Conservation (phyloP, 2,797 vertebrate genomes). For the Ctenopoma multispine region DNA sequence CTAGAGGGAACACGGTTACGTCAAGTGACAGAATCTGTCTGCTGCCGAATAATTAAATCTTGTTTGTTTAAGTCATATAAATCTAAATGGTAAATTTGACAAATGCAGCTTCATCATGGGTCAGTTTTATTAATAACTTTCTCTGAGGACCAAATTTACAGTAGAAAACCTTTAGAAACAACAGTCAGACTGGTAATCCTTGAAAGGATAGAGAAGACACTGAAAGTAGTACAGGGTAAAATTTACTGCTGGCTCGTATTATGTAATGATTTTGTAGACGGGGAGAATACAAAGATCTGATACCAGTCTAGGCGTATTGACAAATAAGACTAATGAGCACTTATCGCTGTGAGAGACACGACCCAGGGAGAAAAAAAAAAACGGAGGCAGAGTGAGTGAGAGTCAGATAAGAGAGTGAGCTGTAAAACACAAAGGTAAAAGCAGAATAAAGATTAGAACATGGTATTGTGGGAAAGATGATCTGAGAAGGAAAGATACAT, state of each 20-base stretch:
- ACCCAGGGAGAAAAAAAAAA: constrained; percentile 7
- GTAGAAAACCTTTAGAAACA: background rate
- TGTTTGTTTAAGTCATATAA: background rate
- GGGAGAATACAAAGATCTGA: constrained; percentile 41
- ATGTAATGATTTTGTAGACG: constrained; percentile 26
- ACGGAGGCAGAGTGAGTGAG: background rate
- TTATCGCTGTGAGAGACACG: constrained; percentile 37
- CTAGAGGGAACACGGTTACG: no score
- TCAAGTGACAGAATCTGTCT: no score
- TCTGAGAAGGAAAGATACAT: constrained; percentile 43
- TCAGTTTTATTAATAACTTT: background rate
- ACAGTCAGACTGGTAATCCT: constrained; percentile 9
- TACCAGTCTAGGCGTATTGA: constrained; percentile 33
- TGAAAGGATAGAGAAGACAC: background rate
- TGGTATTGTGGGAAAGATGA: constrained; percentile 50
- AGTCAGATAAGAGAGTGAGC: constrained; percentile 26
- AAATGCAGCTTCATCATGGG: background rate
- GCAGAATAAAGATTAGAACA: constrained; percentile 46
- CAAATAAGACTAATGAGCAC: constrained; percentile 50
- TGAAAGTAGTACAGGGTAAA: constrained; percentile 10
- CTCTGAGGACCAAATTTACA: background rate
- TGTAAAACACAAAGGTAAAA: constrained; percentile 49
- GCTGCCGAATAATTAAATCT: no score
- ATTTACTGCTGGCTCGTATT: constrained; percentile 9
- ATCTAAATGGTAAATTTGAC: background rate